Base-by-base conservation (phyloP, 2,797 vertebrate species). In the Syngnathus acus region DNA sequence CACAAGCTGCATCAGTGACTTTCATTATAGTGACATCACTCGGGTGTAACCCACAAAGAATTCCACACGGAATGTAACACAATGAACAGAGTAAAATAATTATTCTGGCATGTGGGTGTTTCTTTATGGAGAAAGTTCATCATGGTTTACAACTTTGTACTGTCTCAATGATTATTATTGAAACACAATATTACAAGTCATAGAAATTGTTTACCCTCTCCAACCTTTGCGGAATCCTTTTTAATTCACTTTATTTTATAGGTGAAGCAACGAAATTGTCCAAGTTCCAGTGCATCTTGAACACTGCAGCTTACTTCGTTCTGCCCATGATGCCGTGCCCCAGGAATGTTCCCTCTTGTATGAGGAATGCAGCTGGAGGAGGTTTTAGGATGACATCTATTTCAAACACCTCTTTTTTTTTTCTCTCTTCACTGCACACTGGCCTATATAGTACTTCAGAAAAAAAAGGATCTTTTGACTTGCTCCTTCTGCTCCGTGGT, bases 261-360 rank as follows among this genome's bases (percentile, higher is more conserved):
- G 54, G 58, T 50, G 13, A 19, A 71, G 51, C 39, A 48, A 8
- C 62, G 6, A 39, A 39, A 11, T 0, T 7, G 48, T 61, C 45
- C 79, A 62, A 65, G 65, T 68, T 45, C 21, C 21, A 82, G 64
- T 62, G 16, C 60, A 42, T 73, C 26, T 65, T 65, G 69, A 83
- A 76, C 77, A 72, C 74, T 68, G 74, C 71, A 74, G 66, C 78
- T 74, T 68, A 81, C 54, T 54, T 26, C 69, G 82, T 76, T 68
- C 64, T 48, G 67, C 65, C 54, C 74, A 72, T 89, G 86, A 89
- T 85, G 76, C 81, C 86, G 42, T 62, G 70, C 75, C 74, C 75
- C 66, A 75, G 85, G 82, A 89, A 87, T 90, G 82, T 88, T 90
- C 77, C 73, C 78, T 83, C 81, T 85, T 67, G 72, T 75, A 73